Base-by-base conservation (phyloP, 2,888 invertebrate genomes). In the Dolichomitus sp. region DNA sequence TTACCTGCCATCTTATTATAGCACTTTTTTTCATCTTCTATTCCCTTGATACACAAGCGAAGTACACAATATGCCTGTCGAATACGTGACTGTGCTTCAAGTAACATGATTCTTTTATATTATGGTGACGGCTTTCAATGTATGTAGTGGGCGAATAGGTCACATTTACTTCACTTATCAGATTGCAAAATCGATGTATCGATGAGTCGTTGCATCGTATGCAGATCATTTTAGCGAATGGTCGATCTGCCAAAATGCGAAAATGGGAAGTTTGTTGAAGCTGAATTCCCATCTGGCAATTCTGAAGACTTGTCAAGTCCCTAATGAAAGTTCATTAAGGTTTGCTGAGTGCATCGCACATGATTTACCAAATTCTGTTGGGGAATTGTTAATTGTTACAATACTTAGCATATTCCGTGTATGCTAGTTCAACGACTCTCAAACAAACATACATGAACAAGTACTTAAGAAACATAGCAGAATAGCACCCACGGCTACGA, bases 1-100 rank as follows among this genome's bases (percentile, higher is more conserved):
- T 54, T 23, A 54, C 54, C n/a, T 12, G 27, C 4, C 54, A 27
- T 54, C 59, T 33, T 59, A 33, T 59, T 33, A 33, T 33, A n/a
- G 17, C 14, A 33, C 59, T 59, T n/a, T 33, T 33, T 30, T 30
- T 57, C n/a, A n/a, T 57, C 33, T 30, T 14, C 17, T 33, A 12
- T 59, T 30, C n/a, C 33, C 30, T 14, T 59, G 30, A 17, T 48
- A 48, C 48, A 5, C 4, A 45, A 48, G 5, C n/a, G 6, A 48
- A 0, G 6, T 48, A 48, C 17, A 17, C 17, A 23, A 52, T 23
- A 19, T 11, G 52, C 27, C 23, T 7, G 14, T 27, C 52, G 52
- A 19, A 52, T 52, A 23, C 52, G 27, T 27, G 52, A 52, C 23
- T 23, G 23, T 52, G 7, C 9, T 9, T 27, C 52, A 12, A 52